Evolutionary conservation across 2,888 invertebrate species (phyloP).

Genomic region (Smittia sp.): DNA sequence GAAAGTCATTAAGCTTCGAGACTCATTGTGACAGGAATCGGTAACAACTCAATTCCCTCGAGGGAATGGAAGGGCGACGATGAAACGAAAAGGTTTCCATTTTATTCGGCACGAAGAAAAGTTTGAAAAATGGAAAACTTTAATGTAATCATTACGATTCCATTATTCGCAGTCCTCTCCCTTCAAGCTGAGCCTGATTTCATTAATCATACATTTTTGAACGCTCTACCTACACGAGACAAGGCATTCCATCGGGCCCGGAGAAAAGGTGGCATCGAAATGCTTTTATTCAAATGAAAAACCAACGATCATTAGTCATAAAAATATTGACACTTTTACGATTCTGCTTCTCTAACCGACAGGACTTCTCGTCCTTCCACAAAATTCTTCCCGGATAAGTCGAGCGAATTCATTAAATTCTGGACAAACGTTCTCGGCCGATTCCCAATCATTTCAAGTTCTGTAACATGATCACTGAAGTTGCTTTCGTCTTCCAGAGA

Average conservation of each 20-base stretch:
- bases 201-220: constrained; percentile 21
- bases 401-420: too few species aligned
- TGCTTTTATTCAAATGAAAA: constrained; percentile 24
- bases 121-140: constrained; percentile 15
- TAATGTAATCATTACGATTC: constrained; percentile 19
- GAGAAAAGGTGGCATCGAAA: constrained; percentile 29
- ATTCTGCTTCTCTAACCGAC: background rate
- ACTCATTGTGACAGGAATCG: background rate
- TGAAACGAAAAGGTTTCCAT: background rate
- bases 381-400: too few species aligned
- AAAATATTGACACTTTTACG: constrained; percentile 33
- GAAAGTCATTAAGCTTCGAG: background rate
- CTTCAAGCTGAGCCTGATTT: background rate
- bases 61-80: background rate
- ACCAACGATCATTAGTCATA: constrained; percentile 34
- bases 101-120: background rate
- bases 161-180: background rate
- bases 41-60: constrained; percentile 30
- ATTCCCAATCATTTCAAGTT: too few species aligned
- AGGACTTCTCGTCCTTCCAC: background rate
- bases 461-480: background rate
- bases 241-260: background rate
- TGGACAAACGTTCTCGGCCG: too few species aligned
- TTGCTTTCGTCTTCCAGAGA: background rate
- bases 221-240: background rate